These are phyloP conservation scores for Drosophila ironensis DNA, from an alignment of 1,140 invertebrate species.

Conservation along the genomic window DNA sequence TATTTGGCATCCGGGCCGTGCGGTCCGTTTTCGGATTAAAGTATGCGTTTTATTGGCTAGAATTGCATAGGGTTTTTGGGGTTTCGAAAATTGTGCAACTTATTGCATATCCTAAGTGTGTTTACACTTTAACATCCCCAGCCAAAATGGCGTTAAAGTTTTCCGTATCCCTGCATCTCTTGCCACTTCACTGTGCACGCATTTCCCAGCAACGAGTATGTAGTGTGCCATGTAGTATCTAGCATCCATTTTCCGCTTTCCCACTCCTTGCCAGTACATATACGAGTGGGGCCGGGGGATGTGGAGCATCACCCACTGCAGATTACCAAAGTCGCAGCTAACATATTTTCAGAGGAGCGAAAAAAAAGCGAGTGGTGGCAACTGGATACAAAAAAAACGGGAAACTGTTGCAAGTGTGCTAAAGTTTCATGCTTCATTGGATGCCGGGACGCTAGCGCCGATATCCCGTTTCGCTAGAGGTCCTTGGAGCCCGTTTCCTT, in stretches of 20 bases:
- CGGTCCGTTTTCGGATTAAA: background rate
- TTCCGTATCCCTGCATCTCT: too few species aligned
- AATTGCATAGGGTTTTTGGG: background rate
- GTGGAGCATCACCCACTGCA: slow-evolving; percentile 35
- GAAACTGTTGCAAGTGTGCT: slow-evolving; percentile 74
- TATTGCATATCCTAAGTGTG: too few species aligned
- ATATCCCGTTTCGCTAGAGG: background rate
- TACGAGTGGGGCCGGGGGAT: background rate
- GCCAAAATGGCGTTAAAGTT: too few species aligned
- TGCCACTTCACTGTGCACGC: slow-evolving; percentile 59
- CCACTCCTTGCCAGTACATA: background rate
- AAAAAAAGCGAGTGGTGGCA: slow-evolving; percentile 2
- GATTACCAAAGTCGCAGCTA: slow-evolving; percentile 75
- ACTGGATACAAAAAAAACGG: slow-evolving; percentile 23
- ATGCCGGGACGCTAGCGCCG: slow-evolving; percentile 44
- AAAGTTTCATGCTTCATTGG: slow-evolving; percentile 79
- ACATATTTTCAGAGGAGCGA: slow-evolving; percentile 57
- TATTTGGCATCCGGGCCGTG: background rate
- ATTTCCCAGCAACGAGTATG: slow-evolving; percentile 38
- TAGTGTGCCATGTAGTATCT: too few species aligned
- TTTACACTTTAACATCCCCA: too few species aligned
- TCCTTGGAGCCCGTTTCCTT: slow-evolving; percentile 52
- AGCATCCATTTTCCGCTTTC: background rate
- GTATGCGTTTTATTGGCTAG: background rate
- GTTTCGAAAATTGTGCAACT: background rate